Conservation (phyloP, 1,140 invertebrate genomes). For the Thaumatotibia leucotreta region DNA sequence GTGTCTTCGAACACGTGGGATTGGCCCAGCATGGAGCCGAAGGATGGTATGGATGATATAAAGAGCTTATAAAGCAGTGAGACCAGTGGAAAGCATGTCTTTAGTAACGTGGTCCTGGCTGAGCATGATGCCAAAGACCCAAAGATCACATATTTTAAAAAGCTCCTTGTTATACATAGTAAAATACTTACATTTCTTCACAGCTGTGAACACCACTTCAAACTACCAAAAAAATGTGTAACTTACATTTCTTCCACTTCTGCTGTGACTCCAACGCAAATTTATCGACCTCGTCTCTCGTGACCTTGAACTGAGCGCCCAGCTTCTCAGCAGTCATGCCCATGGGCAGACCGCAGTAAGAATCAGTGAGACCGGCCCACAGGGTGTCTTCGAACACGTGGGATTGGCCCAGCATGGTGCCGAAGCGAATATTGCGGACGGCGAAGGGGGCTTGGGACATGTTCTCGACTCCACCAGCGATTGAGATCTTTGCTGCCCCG, state of each 20-base stretch:
- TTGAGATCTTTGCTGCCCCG: slow-evolving; percentile 91
- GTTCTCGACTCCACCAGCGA: slow-evolving; percentile 95
- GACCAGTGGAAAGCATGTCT: no score
- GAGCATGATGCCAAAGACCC: no score
- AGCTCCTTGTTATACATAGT: no score
- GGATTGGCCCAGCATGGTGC: slow-evolving; percentile 88
- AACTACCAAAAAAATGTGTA: no score
- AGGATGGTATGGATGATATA: no score
- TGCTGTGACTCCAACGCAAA: slow-evolving; percentile 92
- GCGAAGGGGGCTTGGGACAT: slow-evolving; percentile 97
- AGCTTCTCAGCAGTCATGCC: slow-evolving; percentile 98
- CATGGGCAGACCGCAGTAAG: slow-evolving; percentile 95
- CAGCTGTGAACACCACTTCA: no score
- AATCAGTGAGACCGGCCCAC: slow-evolving; percentile 94
- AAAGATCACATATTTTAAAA: no score
- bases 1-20: slow-evolving; percentile 92
- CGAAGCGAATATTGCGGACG: slow-evolving; percentile 93
- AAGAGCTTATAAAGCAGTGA: no score
- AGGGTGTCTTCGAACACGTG: slow-evolving; percentile 93
- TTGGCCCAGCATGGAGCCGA: slow-evolving; percentile 91
- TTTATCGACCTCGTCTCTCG: slow-evolving; percentile 90
- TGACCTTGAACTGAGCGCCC: slow-evolving; percentile 92
- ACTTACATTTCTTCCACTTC: slow-evolving; percentile 87
- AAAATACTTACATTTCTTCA: no score
- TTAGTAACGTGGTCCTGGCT: no score